Evolutionary conservation across 2,113 vertebrate species (phyloP), one percentile per base, ranked within the genome.

Genomic region (Clinocottus analis): DNA sequence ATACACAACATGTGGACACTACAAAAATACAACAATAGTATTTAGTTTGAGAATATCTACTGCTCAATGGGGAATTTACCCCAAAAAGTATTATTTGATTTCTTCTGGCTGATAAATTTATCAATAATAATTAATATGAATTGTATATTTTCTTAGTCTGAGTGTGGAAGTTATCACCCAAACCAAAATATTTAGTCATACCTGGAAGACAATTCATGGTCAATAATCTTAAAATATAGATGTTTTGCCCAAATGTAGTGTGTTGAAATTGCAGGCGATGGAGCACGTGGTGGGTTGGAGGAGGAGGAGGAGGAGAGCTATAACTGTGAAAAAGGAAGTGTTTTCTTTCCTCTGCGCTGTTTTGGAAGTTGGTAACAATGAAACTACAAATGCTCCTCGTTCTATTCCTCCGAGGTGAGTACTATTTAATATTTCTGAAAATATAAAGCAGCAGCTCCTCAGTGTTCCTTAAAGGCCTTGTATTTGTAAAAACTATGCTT

Each of bases 321-420:
- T n/a, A n/a, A n/a, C n/a, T n/a, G n/a, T n/a, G n/a, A n/a, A n/a
- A n/a, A n/a, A n/a, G n/a, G n/a, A n/a, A n/a, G n/a, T n/a, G n/a
- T n/a, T n/a, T n/a, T n/a, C n/a, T n/a, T n/a, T n/a, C 33, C 4
- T 5, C 16, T 4, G 5, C 0, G 0, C 7, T 5, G 17, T 0
- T 23, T 12, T 33, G 3, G 0, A 41, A 4, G 0, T 10, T 5
- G 0, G 12, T 0, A 5, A 78, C 49, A 4, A 87, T 87, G 82
- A 56, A 1, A 16, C 21, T 41, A 4, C 11, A 0, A 1, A 0
- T 33, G 0, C 0, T 71, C 0, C 1, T 66, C 2, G 1, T 17
- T 37, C 1, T 11, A 2, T 4, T 56, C 0, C 0, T 75, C 2
- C 19, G 79, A 72, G 84, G 81, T 89, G 82, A 0, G 80, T 83